These are phyloP conservation scores for Clarias batrachus DNA, from an alignment of 2,113 vertebrate genomes.

Conservation along the genomic window DNA sequence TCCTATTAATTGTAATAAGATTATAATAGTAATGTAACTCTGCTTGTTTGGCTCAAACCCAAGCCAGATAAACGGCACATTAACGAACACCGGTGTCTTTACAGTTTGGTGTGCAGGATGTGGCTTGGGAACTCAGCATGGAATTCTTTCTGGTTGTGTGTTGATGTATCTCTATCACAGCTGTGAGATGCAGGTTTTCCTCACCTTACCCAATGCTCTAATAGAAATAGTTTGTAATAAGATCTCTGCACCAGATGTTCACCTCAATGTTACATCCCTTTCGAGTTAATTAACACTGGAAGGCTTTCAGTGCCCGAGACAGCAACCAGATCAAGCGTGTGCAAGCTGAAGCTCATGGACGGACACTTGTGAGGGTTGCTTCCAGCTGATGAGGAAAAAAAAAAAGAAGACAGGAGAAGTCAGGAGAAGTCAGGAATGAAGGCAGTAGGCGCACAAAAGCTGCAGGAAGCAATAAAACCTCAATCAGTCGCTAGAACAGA, in stretches of 20 bases:
- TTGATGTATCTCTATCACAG: neutral
- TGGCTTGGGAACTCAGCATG: neutral
- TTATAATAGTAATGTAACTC: neutral
- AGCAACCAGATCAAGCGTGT: neutral
- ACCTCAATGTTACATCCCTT: neutral
- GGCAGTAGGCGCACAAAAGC: neutral
- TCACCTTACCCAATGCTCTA: neutral
- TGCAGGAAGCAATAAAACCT: neutral
- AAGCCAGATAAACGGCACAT: neutral
- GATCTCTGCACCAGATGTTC: neutral
- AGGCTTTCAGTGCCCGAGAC: neutral
- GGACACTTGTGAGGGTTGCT: neutral
- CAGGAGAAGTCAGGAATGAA: neutral
- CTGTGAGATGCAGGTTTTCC: neutral
- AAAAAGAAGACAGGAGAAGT: neutral
- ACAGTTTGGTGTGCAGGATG: neutral
- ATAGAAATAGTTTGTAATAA: neutral
- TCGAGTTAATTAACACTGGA: neutral
- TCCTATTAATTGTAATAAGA: too few relatives aligned
- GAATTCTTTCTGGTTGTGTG: neutral
- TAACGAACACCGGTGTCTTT: neutral
- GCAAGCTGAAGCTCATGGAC: neutral
- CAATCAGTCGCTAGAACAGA: neutral
- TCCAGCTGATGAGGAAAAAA: neutral
- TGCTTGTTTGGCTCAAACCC: neutral